A percentile compares a stretch with the other conserved stretches of the same genome.
Evolutionary conservation across 1,140 invertebrate genomes (phyloP).

Genomic region (Aphelinus certus): DNA sequence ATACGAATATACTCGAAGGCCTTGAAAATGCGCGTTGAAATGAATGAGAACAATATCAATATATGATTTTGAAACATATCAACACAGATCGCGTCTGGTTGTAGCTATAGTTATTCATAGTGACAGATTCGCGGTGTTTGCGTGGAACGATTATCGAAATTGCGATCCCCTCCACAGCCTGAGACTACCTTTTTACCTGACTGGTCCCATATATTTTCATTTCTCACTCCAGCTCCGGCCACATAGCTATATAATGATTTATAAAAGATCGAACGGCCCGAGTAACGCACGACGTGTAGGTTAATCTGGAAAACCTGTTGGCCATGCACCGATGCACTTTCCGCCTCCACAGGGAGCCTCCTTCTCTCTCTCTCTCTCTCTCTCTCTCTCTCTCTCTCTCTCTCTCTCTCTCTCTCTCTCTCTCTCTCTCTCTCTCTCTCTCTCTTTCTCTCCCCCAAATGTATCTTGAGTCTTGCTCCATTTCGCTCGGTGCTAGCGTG

Average conservation of each 20-base stretch:
- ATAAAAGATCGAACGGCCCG: constrained; percentile 51
- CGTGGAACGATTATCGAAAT: too few species aligned
- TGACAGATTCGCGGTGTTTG: too few species aligned
- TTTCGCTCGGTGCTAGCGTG: too few species aligned
- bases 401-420: constrained; percentile 3
- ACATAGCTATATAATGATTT: constrained; percentile 30
- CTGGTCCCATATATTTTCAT: constrained; percentile 39
- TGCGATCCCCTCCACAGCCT: too few species aligned
- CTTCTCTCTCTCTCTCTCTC: constrained; percentile 42
- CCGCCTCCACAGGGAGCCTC: constrained; percentile 55
- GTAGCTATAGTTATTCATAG: too few species aligned
- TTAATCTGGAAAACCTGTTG: constrained; percentile 58
- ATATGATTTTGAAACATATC: too few species aligned
- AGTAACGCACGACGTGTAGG: constrained; percentile 44
- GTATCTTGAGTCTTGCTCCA: not conserved
- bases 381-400: not conserved
- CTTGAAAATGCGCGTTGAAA: too few species aligned
- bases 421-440: not conserved
- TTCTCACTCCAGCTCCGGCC: constrained; percentile 10
- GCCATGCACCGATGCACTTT: constrained; percentile 51
- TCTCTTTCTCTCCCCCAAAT: not conserved
- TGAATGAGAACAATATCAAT: too few species aligned
- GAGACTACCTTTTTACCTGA: not conserved
- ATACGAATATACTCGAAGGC: too few species aligned
- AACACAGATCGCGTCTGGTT: too few species aligned